Evolutionary conservation across 2,113 vertebrate species (phyloP), one percentile per base, ranked within the genome.

Genomic region (Xyliphius kryptos): DNA sequence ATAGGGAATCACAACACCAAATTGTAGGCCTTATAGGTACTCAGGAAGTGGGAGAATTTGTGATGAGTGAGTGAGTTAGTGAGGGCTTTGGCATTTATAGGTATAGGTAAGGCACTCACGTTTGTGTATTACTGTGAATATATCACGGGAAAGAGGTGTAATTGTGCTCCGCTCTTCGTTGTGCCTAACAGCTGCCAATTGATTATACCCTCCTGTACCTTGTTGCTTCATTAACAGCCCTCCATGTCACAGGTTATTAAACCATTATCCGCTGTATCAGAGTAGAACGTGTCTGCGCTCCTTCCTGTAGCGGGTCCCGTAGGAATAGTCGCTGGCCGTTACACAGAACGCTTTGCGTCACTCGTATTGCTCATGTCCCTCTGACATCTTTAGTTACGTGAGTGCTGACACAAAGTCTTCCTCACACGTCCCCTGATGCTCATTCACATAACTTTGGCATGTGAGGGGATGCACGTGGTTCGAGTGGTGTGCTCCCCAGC

Each of bases 321-420:
- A 64, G 43, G 61, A 56, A 47, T 12, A 3, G 3, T 11, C 3
- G 12, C 26, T 72, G 66, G 70, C 61, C 46, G 8, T 43, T 59
- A 64, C 55, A 65, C 70, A 68, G 56, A 51, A 51, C 64, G 56
- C 56, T 61, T 32, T 64, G 59, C 70, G 61, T 72, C 66, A 72
- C 48, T 12, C 19, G 15, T 55, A 2, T 63, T 50, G 56, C 64
- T 55, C 49, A 58, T 54, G 53, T 58, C 32, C 40, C 51, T 20
- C 44, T 37, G 32, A 50, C 54, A 19, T 47, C 38, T 69, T 46
- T 47, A 9, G 54, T 64, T 63, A 13, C n/a, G 17, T 19, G 8
- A 20, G 16, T 50, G 20, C 9, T 6, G 37, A 22, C 53, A 53
- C 26, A 55, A 17, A 36, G 6, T 44, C 16, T 21, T 57, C 54